phyloP scores from a whole-genome alignment of 2,113 vertebrate species.

The Chaenogobius annularis region DNA sequence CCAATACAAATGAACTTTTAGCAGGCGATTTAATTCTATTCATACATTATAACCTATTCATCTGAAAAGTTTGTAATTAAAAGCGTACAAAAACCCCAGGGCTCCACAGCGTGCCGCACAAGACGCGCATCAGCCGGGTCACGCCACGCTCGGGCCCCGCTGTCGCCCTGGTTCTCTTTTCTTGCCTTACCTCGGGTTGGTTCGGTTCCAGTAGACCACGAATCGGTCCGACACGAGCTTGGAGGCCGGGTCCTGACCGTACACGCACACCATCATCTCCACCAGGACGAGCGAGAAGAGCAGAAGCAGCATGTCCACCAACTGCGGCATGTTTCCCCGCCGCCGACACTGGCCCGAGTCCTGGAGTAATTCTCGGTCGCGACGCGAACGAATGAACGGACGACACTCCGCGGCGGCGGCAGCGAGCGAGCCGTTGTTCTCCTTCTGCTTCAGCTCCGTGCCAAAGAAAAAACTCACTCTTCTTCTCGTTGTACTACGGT shows the following conservation, averaged over 20 bases:
- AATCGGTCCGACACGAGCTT: conserved; percentile 94
- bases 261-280: conserved; percentile 84
- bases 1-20: too few relatives aligned
- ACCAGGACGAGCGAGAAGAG: conserved; percentile 76
- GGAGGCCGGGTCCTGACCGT: conserved; percentile 89
- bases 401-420: neutral
- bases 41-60: too few relatives aligned
- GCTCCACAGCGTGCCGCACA: too few relatives aligned
- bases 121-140: neutral
- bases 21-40: too few relatives aligned
- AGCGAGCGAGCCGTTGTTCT: neutral
- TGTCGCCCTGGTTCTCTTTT: neutral
- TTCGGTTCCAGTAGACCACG: conserved; percentile 96
- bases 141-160: neutral
- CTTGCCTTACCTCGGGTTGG: conserved; percentile 86
- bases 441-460: neutral
- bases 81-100: too few relatives aligned
- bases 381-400: neutral
- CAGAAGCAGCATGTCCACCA: conserved; percentile 89
- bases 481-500: neutral
- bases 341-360: neutral
- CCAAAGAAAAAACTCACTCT: neutral
- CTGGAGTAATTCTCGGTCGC: neutral
- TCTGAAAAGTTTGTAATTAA: too few relatives aligned
- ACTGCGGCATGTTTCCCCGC: conserved; percentile 84